phyloP scores from a whole-genome alignment of 2,113 vertebrate genomes.

The Antechinus flavipes region DNA sequence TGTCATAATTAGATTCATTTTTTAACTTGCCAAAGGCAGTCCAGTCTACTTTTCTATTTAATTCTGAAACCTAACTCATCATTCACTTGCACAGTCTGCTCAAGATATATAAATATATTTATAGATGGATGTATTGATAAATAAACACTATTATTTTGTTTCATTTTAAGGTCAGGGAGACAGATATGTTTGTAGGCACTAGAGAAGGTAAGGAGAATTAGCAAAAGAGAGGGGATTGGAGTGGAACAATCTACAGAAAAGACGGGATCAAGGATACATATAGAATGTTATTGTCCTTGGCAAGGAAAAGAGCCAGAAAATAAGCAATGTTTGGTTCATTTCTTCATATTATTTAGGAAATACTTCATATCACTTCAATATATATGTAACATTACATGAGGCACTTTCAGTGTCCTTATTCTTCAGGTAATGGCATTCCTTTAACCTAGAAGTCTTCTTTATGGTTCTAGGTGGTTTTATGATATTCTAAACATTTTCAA shows the following conservation, averaged over 20 bases:
- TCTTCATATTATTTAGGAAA: neutral
- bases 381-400: neutral
- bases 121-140: neutral
- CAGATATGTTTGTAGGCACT: neutral
- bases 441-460: neutral
- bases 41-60: neutral
- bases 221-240: neutral
- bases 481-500: neutral
- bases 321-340: neutral
- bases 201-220: neutral
- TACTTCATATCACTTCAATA: neutral
- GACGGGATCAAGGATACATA: neutral
- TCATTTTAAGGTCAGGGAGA: neutral
- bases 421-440: neutral
- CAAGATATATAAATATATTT: neutral
- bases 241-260: neutral
- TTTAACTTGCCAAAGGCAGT: neutral
- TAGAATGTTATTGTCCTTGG: neutral
- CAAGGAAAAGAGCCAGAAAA: neutral
- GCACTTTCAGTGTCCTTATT: neutral
- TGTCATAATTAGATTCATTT: neutral
- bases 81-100: neutral
- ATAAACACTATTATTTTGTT: neutral
- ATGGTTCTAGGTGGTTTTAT: neutral
- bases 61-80: neutral